Percentiles rank a stretch among this genome's conserved stretches.
These are phyloP conservation scores for Semnopithecus entellus DNA, from an alignment of 2,113 vertebrate species.

Conservation along the genomic window DNA sequence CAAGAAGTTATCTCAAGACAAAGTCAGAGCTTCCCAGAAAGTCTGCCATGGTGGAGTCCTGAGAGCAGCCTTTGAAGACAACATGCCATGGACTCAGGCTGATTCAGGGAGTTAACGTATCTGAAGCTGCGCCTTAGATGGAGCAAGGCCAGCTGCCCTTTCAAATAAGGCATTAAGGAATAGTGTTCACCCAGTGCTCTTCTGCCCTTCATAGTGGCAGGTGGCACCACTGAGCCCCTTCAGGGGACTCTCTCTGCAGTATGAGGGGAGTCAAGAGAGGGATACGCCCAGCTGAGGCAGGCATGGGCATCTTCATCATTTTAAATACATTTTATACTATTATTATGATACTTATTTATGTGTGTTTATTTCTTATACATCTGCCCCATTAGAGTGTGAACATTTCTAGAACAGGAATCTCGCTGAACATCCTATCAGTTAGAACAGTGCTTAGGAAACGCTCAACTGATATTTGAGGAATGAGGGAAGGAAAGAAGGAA, in stretches of 20 bases:
- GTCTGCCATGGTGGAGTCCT: background rate
- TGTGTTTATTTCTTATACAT: background rate
- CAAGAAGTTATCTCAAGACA: background rate
- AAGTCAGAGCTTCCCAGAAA: background rate
- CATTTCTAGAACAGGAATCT: background rate
- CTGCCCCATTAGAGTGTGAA: background rate
- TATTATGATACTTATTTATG: background rate
- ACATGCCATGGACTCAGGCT: background rate
- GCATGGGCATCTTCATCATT: background rate
- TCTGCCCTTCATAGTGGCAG: background rate
- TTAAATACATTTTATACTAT: background rate
- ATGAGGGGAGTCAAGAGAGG: background rate
- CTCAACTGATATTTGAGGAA: background rate
- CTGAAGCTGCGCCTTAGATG: background rate
- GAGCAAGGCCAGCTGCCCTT: background rate
- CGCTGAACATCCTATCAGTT: background rate
- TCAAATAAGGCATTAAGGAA: background rate
- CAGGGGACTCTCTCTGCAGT: background rate
- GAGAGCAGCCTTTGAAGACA: background rate
- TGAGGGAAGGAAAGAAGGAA: too few species aligned
- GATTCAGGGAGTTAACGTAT: accelerated
- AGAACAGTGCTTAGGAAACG: background rate
- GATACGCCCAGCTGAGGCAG: background rate
- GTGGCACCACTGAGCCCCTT: background rate
- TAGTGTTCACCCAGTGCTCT: background rate